A percentile compares a stretch with the other conserved stretches of the same genome.
Evolutionary conservation across 2,888 invertebrate species (phyloP).

Genomic region (Cosmopolites sordidus): DNA sequence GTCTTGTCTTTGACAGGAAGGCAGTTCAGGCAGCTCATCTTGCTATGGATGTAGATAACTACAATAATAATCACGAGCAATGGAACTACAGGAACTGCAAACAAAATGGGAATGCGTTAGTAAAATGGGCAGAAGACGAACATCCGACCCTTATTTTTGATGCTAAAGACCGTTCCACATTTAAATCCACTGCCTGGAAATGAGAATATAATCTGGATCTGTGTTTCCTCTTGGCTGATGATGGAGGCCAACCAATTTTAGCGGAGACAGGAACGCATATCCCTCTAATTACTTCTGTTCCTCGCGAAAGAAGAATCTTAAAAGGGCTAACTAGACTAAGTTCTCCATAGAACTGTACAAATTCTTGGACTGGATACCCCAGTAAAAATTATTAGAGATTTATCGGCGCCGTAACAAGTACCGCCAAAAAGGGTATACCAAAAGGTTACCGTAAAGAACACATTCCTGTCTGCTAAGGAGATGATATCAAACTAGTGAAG

Average conservation of each 20-base stretch:
- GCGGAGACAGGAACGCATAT: neutral
- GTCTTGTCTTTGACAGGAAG: conserved; percentile 13
- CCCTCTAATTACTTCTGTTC: neutral
- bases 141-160: conserved; percentile 22
- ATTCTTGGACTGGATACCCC: conserved; percentile 16
- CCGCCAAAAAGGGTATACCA: conserved; percentile 19
- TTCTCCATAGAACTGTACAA: conserved; percentile 11
- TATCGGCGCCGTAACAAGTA: conserved; percentile 13
- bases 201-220: conserved; percentile 24
- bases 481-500: too few relatives aligned
- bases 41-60: conserved; percentile 26
- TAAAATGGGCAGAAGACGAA: conserved; percentile 25
- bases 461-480: conserved; percentile 27
- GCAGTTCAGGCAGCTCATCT: too few relatives aligned
- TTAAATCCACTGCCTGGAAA: conserved; percentile 26
- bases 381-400: conserved; percentile 18
- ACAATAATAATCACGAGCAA: conserved; percentile 26
- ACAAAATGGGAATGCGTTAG: conserved; percentile 19
- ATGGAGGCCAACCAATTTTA: neutral
- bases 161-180: conserved; percentile 26
- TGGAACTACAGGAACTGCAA: conserved; percentile 19
- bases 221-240: conserved; percentile 7
- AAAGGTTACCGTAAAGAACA: conserved; percentile 26
- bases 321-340: neutral
- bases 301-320: neutral